Evolutionary conservation across 2,113 vertebrate genomes (phyloP), one percentile per base, ranked within the genome.

Genomic region (Periophthalmus modestus): DNA sequence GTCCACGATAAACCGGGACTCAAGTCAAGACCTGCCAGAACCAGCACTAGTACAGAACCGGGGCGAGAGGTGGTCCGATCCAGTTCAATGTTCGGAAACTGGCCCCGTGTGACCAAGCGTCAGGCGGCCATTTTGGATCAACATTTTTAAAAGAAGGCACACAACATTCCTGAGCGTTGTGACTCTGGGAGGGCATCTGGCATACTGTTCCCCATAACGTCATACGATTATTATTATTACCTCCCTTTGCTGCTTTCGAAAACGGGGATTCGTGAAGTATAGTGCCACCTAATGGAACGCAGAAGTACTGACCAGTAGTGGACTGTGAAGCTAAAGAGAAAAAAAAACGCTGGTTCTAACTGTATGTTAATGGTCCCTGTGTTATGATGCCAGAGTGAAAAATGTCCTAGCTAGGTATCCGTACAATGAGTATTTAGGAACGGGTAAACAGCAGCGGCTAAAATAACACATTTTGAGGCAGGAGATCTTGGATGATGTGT

Each of bases 401-500:
- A 79, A 91, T 89, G 92, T 91, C 93, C 87, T 92, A 92, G 93
- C 93, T 93, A 95, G 94, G 80, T 83, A 84, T 91, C 86, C 77
- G 90, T 93, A 93, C 91, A 85, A 84, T 75, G 81, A 92, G 85
- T 93, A 91, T 94, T 96, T 95, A 95, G 95, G 93, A 94, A 93
- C 86, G 78, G 89, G 83, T 92, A 94, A 88, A 94, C 86, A 6
- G 94, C 89, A 93, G 92, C 92, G 92, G 88, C 92, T 85, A 68
- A 70, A 14, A 15, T 5, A 66, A 76, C 33, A 63, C 23, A 59
- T 43, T 66, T 3, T 7, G 28, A 18, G 39, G 7, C 9, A 2
- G 16, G 2, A 14, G 66, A 4, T 74, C 92, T 94, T 94, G 95
- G 89, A 93, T 92, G 90, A 91, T 83, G 14, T 92, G 87, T 95